Evolutionary conservation across 2,888 invertebrate genomes (phyloP).

Genomic region (Agelastica alni): DNA sequence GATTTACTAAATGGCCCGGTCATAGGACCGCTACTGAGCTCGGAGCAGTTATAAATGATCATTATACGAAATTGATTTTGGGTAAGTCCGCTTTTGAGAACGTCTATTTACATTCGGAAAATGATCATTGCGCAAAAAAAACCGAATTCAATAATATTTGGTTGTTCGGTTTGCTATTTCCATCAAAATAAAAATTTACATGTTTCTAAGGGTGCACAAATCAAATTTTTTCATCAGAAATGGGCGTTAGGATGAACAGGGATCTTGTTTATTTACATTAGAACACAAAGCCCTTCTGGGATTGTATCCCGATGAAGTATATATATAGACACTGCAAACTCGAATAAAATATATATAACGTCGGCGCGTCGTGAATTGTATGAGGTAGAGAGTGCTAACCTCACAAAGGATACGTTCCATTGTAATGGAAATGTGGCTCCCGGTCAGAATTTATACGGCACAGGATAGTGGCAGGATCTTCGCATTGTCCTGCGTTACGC

Average conservation of each 20-base stretch:
- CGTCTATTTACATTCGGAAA: too few relatives aligned
- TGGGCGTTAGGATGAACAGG: constrained; percentile 32
- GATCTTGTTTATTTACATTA: constrained; percentile 35
- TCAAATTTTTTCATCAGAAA: constrained; percentile 33
- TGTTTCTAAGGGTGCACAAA: too few relatives aligned
- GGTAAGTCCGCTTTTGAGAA: too few relatives aligned
- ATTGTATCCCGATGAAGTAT: constrained; percentile 32
- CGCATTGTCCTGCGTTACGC: constrained; percentile 37
- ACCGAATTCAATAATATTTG: too few relatives aligned
- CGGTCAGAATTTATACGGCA: constrained; percentile 39
- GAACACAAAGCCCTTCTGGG: constrained; percentile 24
- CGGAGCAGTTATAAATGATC: too few relatives aligned
- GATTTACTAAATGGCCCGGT: too few relatives aligned
- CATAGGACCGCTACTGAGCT: too few relatives aligned
- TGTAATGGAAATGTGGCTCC: constrained; percentile 49
- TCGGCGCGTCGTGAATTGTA: constrained; percentile 36
- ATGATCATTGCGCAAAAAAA: too few relatives aligned
- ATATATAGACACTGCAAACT: constrained; percentile 29
- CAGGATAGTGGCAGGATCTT: constrained; percentile 45
- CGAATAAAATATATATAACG: constrained; percentile 37
- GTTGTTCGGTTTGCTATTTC: too few relatives aligned
- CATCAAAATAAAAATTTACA: too few relatives aligned
- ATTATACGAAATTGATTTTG: too few relatives aligned
- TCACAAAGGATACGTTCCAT: constrained; percentile 44
- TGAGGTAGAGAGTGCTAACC: constrained; percentile 40